Evolutionary conservation across 2,113 vertebrate species (phyloP).

Genomic region (Mustelus asterias): DNA sequence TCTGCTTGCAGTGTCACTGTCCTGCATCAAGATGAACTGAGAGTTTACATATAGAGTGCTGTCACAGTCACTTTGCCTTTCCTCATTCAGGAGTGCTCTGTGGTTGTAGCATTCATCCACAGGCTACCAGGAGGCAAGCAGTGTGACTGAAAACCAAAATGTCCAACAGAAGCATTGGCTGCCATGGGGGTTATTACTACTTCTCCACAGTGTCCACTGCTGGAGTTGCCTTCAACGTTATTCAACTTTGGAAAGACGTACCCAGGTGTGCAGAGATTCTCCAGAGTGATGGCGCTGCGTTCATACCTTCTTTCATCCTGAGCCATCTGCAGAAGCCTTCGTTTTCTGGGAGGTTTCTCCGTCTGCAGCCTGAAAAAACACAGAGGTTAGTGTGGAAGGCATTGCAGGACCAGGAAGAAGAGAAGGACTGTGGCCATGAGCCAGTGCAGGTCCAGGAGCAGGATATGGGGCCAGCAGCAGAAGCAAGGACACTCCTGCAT

Average conservation of each 20-base stretch:
- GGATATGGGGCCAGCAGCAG: no score
- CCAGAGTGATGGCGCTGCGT: background rate
- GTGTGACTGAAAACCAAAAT: background rate
- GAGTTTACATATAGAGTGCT: background rate
- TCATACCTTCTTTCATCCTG: conserved; percentile 41
- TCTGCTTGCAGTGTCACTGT: background rate
- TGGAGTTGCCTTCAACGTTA: background rate
- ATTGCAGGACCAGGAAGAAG: background rate
- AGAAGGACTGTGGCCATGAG: background rate
- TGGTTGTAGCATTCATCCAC: no score
- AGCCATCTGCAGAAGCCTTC: conserved; percentile 64
- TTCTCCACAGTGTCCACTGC: background rate
- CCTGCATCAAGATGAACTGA: background rate
- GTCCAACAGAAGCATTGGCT: background rate
- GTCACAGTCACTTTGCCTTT: background rate
- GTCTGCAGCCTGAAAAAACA: conserved; percentile 54
- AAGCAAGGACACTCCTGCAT: no score
- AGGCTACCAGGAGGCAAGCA: no score
- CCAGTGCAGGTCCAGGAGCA: background rate
- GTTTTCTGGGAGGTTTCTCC: conserved; percentile 58
- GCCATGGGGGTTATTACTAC: background rate
- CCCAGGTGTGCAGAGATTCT: background rate
- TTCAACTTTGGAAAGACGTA: background rate
- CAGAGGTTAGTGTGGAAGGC: no score
- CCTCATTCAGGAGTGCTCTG: background rate